Evolutionary conservation across 2,888 invertebrate genomes (phyloP).

Genomic region (Ectemnius lituratus): DNA sequence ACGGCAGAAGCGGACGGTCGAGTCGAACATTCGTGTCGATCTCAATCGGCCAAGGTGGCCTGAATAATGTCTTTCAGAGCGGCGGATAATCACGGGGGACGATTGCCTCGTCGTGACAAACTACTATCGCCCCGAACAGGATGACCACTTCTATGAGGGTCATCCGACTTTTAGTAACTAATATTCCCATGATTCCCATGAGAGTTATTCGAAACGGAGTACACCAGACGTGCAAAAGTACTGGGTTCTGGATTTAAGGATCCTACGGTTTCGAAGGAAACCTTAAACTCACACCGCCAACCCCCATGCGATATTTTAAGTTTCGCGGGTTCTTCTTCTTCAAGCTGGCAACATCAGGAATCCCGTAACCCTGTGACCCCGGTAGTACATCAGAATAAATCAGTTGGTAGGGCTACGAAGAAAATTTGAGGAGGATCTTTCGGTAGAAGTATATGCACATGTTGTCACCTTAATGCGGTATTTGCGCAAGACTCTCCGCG

Average conservation of each 20-base stretch:
- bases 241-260: slow-evolving; percentile 52
- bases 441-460: not conserved
- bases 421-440: slow-evolving; percentile 49
- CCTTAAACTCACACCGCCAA: slow-evolving; percentile 55
- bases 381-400: slow-evolving; percentile 52
- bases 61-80: slow-evolving; percentile 33
- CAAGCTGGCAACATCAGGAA: slow-evolving; percentile 51
- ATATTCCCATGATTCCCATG: not conserved
- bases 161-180: not conserved
- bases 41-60: slow-evolving; percentile 28
- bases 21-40: slow-evolving; percentile 25
- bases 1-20: slow-evolving; percentile 23
- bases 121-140: not conserved
- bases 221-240: slow-evolving; percentile 42
- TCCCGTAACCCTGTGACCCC: slow-evolving; percentile 51
- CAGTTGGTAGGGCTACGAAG: slow-evolving; percentile 35
- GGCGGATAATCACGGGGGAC: slow-evolving; percentile 30
- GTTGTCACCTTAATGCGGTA: slow-evolving; percentile 22
- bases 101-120: slow-evolving; percentile 15
- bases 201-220: slow-evolving; percentile 39
- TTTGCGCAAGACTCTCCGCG: slow-evolving; percentile 14
- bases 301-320: slow-evolving; percentile 60
- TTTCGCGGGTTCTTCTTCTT: slow-evolving; percentile 47
- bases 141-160: not conserved
- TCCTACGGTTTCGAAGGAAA: slow-evolving; percentile 45